Conservation (phyloP, 2,797 vertebrate species). For the Gorsachius magnificus region DNA sequence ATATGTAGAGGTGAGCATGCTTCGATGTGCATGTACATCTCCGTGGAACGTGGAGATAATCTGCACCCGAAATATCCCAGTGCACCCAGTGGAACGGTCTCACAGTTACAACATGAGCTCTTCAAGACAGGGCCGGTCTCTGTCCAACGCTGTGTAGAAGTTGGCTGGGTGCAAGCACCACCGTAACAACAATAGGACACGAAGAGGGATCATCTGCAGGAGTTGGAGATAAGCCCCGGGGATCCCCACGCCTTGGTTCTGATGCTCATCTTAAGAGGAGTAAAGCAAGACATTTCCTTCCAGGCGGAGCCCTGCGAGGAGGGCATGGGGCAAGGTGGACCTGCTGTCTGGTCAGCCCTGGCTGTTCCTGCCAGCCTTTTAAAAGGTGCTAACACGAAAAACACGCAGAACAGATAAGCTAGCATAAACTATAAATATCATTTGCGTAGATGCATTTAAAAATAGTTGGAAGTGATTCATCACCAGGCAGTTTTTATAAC, state of each 20-base stretch:
- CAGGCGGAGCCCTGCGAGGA: accelerated
- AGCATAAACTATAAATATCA: conserved; percentile 75
- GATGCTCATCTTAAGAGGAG: background rate
- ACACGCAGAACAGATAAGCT: conserved; percentile 72
- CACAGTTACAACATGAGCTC: accelerated
- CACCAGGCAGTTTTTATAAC: conserved; percentile 68
- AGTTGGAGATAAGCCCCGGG: background rate
- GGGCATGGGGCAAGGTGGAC: background rate
- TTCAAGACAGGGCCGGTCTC: background rate
- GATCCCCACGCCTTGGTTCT: background rate
- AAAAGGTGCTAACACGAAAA: conserved; percentile 72
- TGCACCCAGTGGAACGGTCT: background rate
- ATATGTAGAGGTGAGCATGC: background rate
- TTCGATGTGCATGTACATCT: background rate
- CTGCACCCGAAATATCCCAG: background rate
- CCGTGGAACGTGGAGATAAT: background rate
- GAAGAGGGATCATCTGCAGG: background rate
- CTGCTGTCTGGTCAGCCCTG: background rate
- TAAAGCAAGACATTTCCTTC: background rate
- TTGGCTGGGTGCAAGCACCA: background rate
- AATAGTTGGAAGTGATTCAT: conserved; percentile 75
- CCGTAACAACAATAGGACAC: background rate
- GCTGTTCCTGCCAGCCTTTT: conserved; percentile 59
- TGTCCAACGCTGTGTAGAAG: background rate
- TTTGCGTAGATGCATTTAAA: conserved; percentile 71